Conservation (phyloP, 1,140 invertebrate genomes). For the Cheumatopsyche charites region DNA sequence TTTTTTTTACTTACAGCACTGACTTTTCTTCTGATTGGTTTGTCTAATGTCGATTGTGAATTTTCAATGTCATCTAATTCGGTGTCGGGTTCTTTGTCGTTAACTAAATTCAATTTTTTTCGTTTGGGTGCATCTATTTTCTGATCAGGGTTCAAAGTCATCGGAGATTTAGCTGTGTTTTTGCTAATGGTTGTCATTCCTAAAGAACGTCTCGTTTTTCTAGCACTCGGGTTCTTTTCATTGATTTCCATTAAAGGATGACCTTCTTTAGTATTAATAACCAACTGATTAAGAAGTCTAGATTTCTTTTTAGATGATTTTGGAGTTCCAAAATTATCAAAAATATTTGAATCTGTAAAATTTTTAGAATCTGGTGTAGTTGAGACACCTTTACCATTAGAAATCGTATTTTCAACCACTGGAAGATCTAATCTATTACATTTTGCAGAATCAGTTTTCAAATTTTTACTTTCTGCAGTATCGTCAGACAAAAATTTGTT, state of each 20-base stretch:
- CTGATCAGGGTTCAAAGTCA: not conserved
- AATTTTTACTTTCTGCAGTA: not conserved
- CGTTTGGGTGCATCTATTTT: not conserved
- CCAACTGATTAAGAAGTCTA: constrained; percentile 56
- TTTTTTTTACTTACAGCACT: too few species aligned
- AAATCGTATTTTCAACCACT: too few species aligned
- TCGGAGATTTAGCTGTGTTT: not conserved
- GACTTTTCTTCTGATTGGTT: not conserved
- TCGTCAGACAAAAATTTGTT: constrained; percentile 57
- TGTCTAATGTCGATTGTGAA: not conserved
- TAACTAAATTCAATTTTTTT: not conserved
- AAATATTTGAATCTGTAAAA: not conserved
- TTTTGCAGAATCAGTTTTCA: too few species aligned
- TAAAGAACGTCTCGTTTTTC: constrained; percentile 21
- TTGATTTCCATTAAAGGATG: constrained; percentile 51
- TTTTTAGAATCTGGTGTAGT: constrained; percentile 33
- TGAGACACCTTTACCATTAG: too few species aligned
- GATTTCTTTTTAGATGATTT: constrained; percentile 51
- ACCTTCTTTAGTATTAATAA: constrained; percentile 59
- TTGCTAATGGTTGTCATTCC: not conserved
- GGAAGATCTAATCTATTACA: too few species aligned
- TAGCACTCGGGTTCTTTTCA: not conserved
- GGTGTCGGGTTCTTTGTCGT: not conserved
- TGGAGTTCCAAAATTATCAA: constrained; percentile 11
- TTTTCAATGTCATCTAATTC: not conserved